These are phyloP conservation scores for Drosophila albomicans DNA, from an alignment of 1,140 invertebrate genomes.

Conservation along the genomic window DNA sequence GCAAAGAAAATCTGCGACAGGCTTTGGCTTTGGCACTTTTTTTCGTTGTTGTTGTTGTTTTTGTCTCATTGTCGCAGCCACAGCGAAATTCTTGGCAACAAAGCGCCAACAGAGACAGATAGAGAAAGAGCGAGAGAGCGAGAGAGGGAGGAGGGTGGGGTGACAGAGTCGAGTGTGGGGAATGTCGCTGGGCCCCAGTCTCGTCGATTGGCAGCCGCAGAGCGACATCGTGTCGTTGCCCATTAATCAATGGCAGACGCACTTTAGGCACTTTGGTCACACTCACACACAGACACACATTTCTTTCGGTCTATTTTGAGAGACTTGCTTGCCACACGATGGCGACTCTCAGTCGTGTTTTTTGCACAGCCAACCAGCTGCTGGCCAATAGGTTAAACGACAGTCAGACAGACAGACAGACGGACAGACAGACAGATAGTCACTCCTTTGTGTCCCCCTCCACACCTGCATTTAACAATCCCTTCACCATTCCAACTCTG, in stretches of 20 bases:
- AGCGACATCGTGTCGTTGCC: slow-evolving; percentile 13
- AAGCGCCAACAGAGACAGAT: not conserved
- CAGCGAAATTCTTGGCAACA: slow-evolving; percentile 38
- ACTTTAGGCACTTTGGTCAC: slow-evolving; percentile 23
- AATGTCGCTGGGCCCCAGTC: slow-evolving; percentile 1
- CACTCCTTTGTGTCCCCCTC: slow-evolving; percentile 9
- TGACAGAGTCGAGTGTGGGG: not conserved
- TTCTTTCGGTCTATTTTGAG: slow-evolving; percentile 23
- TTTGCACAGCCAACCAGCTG: slow-evolving; percentile 7
- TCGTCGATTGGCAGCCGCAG: slow-evolving; percentile 55
- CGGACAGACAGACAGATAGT: not conserved
- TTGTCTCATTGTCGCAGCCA: slow-evolving; percentile 51
- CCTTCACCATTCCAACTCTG: not conserved
- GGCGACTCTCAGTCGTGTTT: not conserved
- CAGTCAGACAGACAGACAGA: not conserved
- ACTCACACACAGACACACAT: not conserved
- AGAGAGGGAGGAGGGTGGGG: not conserved
- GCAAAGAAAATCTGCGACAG: slow-evolving; percentile 36
- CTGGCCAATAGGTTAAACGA: slow-evolving; percentile 47
- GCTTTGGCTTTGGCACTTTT: slow-evolving; percentile 22
- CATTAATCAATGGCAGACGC: slow-evolving; percentile 71
- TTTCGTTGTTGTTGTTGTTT: not conserved
- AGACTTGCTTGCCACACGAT: too few species aligned
- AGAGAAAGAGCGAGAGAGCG: not conserved
- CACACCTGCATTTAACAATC: not conserved